phyloP scores from a whole-genome alignment of 2,113 vertebrate genomes.

The Etheostoma cragini region DNA sequence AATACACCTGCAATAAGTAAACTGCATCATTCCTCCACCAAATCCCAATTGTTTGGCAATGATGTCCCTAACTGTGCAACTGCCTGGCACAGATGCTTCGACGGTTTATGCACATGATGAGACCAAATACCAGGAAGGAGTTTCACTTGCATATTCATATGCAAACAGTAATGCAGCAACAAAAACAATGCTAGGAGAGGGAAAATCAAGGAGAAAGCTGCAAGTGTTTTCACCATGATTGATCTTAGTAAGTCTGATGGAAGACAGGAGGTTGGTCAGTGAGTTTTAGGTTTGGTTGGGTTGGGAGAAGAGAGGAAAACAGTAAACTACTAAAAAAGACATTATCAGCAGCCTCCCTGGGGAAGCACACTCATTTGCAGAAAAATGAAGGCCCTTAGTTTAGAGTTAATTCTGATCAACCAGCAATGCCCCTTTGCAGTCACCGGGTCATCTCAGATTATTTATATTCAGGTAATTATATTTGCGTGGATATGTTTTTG shows the following conservation, averaged over 20 bases:
- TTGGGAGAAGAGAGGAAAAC: background rate
- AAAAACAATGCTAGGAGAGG: background rate
- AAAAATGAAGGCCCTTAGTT: constrained; percentile 73
- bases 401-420: constrained; percentile 84
- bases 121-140: background rate
- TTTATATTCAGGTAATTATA: constrained; percentile 77
- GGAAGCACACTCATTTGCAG: constrained; percentile 72
- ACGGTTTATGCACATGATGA: background rate
- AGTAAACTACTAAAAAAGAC: background rate
- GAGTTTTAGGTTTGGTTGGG: background rate
- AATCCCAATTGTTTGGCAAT: background rate
- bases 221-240: background rate
- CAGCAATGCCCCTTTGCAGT: constrained; percentile 69
- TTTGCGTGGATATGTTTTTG: constrained; percentile 53
- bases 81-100: background rate
- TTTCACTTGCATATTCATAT: background rate
- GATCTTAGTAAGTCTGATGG: background rate
- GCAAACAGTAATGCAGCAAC: constrained; percentile 2
- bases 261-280: background rate
- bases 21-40: background rate
- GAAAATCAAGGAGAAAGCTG: background rate
- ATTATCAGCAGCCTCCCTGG: too few species aligned
- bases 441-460: constrained; percentile 67
- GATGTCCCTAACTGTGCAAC: background rate
- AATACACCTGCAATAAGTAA: background rate